Evolutionary conservation across 2,888 invertebrate species (phyloP), one percentile per base, ranked within the genome.

Genomic region (Cylindroiulus punctatus): DNA sequence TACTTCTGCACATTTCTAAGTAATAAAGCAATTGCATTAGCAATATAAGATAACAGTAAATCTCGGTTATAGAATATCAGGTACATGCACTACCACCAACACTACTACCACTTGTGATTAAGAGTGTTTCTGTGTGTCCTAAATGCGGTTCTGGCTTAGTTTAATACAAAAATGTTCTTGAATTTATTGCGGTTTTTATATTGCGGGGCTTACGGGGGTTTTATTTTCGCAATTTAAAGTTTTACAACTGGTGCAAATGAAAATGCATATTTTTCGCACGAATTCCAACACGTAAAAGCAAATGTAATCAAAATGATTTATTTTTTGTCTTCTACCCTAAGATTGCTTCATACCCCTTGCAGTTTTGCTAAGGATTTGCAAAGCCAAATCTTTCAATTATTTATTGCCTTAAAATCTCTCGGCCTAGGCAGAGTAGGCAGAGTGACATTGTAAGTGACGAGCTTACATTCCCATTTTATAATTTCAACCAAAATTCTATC

Each of bases 101-200:
- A 40, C 8, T 40, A 40, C 8, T 40, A 8, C 40, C 40, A 40
- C 8, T 40, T n/a, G n/a, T n/a, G n/a, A n/a, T n/a, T n/a, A n/a
- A n/a, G n/a, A 40, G 40, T 8, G 40, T 7, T 40, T 8, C 8
- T 40, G 40, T 7, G 40, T 40, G 40, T 40, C 40, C 40, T 40
- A 40, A 57, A 57, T 57, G 57, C n/a, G 57, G n/a, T 57, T n/a
- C 57, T n/a, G 57, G n/a, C n/a, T 57, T 57, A 57, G 57, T 57
- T n/a, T 57, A n/a, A 57, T 7, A 19, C 19, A 57, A 57, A 57
- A 7, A 57, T n/a, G 19, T 57, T n/a, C n/a, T n/a, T 57, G n/a
- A 57, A 57, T 57, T 57, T 57, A 57, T 57, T 3, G 57, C 40
- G n/a, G n/a, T 19, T 57, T 57, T 47, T 57, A n/a, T n/a, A 57